Percentiles rank a stretch among this genome's conserved stretches.
phyloP scores from a whole-genome alignment of 1,140 invertebrate species.

The Caenorhabditis inopinata region DNA sequence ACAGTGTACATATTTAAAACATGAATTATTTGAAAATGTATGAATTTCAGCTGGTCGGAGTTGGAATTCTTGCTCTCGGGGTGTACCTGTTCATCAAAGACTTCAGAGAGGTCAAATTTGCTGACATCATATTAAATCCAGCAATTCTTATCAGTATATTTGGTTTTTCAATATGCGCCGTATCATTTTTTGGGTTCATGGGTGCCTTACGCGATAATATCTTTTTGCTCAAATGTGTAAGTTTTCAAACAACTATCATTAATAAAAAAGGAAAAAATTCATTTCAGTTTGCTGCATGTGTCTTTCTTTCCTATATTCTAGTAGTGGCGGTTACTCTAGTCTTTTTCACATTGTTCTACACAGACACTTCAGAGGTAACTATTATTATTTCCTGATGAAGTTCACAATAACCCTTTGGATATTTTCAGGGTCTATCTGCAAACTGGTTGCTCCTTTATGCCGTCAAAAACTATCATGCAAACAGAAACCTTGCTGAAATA shows the following conservation, averaged over 20 bases:
- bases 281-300: slow-evolving; percentile 60
- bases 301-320: slow-evolving; percentile 60
- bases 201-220: slow-evolving; percentile 62
- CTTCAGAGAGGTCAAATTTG: slow-evolving; percentile 57
- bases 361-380: slow-evolving; percentile 58
- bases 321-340: slow-evolving; percentile 58
- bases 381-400: background rate
- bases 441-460: slow-evolving; percentile 40
- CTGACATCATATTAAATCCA: slow-evolving; percentile 62
- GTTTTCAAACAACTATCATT: slow-evolving; percentile 3
- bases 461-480: slow-evolving; percentile 42
- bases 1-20: no score
- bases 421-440: slow-evolving; percentile 36
- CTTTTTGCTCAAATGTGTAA: slow-evolving; percentile 61
- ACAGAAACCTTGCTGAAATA: slow-evolving; percentile 38
- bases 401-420: background rate
- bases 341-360: slow-evolving; percentile 64
- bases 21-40: no score
- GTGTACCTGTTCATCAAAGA: slow-evolving; percentile 64
- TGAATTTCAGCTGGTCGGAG: slow-evolving; percentile 61
- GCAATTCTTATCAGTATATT: slow-evolving; percentile 59
- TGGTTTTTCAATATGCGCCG: slow-evolving; percentile 53
- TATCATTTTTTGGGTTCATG: slow-evolving; percentile 59
- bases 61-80: slow-evolving; percentile 58
- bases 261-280: background rate